Conservation (phyloP, 2,113 vertebrate genomes). For the Ia io region DNA sequence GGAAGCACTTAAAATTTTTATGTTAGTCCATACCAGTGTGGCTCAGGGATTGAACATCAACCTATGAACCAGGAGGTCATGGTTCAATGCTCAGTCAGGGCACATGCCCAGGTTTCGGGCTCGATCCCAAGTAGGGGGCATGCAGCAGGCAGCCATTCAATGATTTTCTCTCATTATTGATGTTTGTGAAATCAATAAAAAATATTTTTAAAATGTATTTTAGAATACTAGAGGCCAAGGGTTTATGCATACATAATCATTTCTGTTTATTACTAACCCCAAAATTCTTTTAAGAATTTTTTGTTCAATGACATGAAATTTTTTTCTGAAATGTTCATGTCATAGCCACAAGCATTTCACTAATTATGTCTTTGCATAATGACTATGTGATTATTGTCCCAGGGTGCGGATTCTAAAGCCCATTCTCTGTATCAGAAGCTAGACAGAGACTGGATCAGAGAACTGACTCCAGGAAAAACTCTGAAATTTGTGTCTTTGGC, state of each 20-base stretch:
- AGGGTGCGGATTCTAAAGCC: not conserved
- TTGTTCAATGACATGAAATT: not conserved
- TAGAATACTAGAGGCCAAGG: not conserved
- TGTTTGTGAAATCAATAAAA: too few species aligned
- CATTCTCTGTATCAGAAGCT: not conserved
- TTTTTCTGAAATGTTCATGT: not conserved
- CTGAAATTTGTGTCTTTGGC: not conserved
- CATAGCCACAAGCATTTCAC: not conserved
- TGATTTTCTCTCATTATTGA: too few species aligned
- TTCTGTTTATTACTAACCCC: not conserved
- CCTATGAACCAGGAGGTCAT: too few species aligned
- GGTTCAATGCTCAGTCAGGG: too few species aligned
- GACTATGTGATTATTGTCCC: not conserved
- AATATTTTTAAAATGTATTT: not conserved
- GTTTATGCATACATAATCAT: not conserved
- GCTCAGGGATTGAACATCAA: too few species aligned
- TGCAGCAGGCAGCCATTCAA: too few species aligned
- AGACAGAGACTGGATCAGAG: not conserved
- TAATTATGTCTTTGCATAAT: not conserved
- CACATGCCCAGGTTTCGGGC: too few species aligned
- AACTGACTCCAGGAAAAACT: not conserved
- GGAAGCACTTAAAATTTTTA: not conserved
- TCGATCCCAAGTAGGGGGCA: too few species aligned
- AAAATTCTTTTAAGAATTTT: not conserved
- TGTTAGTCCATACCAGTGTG: too few species aligned